Evolutionary conservation across 23 tunicate species (phyloP).

Genomic region (Botrylloides violaceus): DNA sequence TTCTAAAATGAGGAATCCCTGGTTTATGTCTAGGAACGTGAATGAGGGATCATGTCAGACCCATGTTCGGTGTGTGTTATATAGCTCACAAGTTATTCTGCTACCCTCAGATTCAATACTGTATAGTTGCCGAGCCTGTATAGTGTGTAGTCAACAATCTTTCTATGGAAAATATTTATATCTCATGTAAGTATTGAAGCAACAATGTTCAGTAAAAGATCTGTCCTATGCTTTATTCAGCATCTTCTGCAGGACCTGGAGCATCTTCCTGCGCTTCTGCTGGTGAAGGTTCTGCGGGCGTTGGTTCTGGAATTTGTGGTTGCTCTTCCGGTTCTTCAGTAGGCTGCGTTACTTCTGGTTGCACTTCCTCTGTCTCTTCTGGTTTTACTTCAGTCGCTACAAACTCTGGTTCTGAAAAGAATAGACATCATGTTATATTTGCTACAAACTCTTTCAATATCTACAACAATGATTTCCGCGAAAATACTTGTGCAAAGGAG

Average conservation of each 20-base stretch:
- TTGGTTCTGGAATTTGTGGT: constrained; percentile 19
- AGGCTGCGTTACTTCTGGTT: neutral
- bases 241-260: neutral
- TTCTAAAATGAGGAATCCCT: too few species aligned
- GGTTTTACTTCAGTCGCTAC: neutral
- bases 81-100: too few species aligned
- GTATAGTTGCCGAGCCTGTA: too few species aligned
- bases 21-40: too few species aligned
- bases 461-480: too few species aligned
- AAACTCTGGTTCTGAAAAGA: neutral
- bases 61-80: too few species aligned
- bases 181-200: neutral
- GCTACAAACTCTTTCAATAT: neutral
- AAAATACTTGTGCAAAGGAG: too few species aligned
- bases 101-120: too few species aligned
- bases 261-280: constrained; percentile 9
- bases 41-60: too few species aligned
- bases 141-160: too few species aligned
- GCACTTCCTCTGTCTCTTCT: constrained; percentile 8
- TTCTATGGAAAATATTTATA: neutral
- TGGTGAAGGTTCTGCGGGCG: neutral
- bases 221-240: neutral
- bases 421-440: neutral
- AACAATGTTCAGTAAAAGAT: neutral
- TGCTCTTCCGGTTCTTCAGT: constrained; percentile 27